Evolutionary conservation across 1,140 invertebrate species (phyloP), one percentile per base, ranked within the genome.

Genomic region (Camponotus vicinus): DNA sequence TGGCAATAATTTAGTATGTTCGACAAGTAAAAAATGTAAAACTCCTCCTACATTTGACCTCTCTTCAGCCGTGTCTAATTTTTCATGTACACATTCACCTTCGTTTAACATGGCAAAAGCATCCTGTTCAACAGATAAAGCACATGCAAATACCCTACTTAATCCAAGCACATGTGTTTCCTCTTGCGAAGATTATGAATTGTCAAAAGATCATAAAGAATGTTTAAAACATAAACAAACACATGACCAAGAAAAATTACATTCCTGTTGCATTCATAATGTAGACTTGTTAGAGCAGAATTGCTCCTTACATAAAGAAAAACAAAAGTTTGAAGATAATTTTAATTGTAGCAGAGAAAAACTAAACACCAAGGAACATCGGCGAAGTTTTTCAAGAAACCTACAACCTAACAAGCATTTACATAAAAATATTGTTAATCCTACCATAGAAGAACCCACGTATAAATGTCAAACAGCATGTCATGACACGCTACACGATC

Each of bases 1-100:
- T 27, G 71, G 64, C 15, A 90, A 78, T 64, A 57, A 83, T 37
- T 37, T 90, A 34, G 42, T 78, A 3, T 93, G 90, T 88, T 93
- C 93, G 0, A 91, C 90, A 3, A 90, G 86, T 18, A 94, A 92
- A 79, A 94, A 93, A 59, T 49, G 73, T 6, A 92, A 90, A 86
- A 27, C 64, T 15, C 86, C 86, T 11, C 49, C 79, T 6, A 86
- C 66, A 45, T 86, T 90, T 15, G 80, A 69, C 8, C 2, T 83
- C 8, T 73, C 66, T 15, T 71, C 69, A 34, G 79, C 27, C 37
- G 86, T 66, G 71, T 87, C 89, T 13, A 85, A 77, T 57, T 69
- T 77, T 82, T 90, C 87, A 37, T 86, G 88, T 83, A 64, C 71
- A 21, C 70, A 85, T 42, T 79, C 78, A 45, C 40, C 70, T n/a